Evolutionary conservation across 2,113 vertebrate species (phyloP), one percentile per base, ranked within the genome.

Genomic region (Gymnorhina tibicen): DNA sequence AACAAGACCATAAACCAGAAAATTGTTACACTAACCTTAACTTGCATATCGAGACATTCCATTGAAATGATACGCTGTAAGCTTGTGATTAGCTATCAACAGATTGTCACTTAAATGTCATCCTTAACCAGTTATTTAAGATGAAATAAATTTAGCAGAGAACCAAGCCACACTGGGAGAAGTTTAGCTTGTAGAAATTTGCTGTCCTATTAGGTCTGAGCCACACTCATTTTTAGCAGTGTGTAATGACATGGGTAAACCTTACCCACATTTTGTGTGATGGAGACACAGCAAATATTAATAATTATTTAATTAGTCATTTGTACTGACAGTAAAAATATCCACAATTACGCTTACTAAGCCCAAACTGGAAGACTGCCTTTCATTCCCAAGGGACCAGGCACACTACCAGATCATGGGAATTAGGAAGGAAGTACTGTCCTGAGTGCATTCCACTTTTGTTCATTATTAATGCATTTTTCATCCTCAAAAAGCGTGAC

Each of bases 101-200:
- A 94, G 79, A 91, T 85, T 80, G 82, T 90, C 96, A 90, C 75
- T 86, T 74, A 92, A 89, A 95, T 91, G 88, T 56, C 90, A 93
- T 85, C 47, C 76, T 91, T 81, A 47, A 72, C 1, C 9, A 74
- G 72, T 78, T 83, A 49, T 52, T 94, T 95, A 77, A 59, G 89
- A 85, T 37, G 5, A 90, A 87, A 83, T 86, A 84, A 81, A 88
- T 92, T 80, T 78, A 94, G 72, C 74, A 3, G 15, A 80, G 55
- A 89, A 76, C 39, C 27, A 32, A 94, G 41, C 10, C 3, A 1
- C 35, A 12, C 33, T 11, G 17, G n/a, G n/a, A 59, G 13, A 80
- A 66, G 52, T 67, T 74, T 68, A 52, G 24, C 47, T 41, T 49
- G 35, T 17, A 44, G 77, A 89, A 88, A 74, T 90, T 77, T 77